A percentile compares a stretch with the other conserved stretches of the same genome.
phyloP scores from a whole-genome alignment of 2,888 invertebrate species.

The Brassicogethes aeneus region DNA sequence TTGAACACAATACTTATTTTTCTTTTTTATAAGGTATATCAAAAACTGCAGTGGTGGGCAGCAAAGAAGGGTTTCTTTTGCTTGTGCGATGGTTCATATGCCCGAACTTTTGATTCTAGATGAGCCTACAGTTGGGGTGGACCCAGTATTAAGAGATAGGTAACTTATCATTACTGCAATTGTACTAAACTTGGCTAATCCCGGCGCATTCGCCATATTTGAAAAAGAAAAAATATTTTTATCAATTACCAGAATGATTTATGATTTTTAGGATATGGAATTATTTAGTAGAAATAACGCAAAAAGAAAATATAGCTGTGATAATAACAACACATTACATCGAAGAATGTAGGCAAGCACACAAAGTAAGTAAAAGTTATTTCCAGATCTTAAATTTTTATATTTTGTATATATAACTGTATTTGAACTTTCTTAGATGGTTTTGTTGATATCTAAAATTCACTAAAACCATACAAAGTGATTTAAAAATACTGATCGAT shows the following conservation, averaged over 20 bases:
- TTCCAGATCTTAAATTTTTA: too few relatives aligned
- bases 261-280: constrained; percentile 72
- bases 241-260: too few relatives aligned
- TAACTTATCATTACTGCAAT: constrained; percentile 29
- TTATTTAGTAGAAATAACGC: constrained; percentile 64
- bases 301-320: constrained; percentile 63
- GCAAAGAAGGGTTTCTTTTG: constrained; percentile 80
- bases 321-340: constrained; percentile 94
- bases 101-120: constrained; percentile 84
- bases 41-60: constrained; percentile 82
- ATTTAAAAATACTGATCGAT: too few relatives aligned
- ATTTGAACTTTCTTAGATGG: too few relatives aligned
- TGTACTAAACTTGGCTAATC: constrained; percentile 4
- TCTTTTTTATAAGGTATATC: constrained; percentile 45
- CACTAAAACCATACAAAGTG: too few relatives aligned
- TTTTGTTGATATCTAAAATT: too few relatives aligned
- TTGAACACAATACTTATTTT: too few relatives aligned
- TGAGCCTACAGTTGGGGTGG: constrained; percentile 91
- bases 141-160: constrained; percentile 79
- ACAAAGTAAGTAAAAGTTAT: constrained; percentile 50
- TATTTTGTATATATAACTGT: too few relatives aligned
- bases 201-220: too few relatives aligned
- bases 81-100: constrained; percentile 79
- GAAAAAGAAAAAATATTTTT: background rate
- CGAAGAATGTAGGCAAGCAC: constrained; percentile 79